A percentile compares a stretch with the other conserved stretches of the same genome.
Conservation (phyloP, 2,888 invertebrate species). For the Nemapogon koenigi region DNA sequence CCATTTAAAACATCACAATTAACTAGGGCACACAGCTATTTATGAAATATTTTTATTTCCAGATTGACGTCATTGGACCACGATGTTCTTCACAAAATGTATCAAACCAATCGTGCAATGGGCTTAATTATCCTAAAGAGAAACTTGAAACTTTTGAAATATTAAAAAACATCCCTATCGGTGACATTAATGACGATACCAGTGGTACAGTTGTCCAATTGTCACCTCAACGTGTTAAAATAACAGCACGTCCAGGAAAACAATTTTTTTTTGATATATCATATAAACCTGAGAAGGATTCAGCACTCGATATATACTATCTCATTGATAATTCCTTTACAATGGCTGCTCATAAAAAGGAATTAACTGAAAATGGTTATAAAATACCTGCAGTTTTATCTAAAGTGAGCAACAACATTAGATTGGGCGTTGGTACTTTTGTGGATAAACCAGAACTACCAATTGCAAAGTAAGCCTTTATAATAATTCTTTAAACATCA, state of each 20-base stretch:
- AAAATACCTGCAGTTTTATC: slow-evolving; percentile 34
- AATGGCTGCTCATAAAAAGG: slow-evolving; percentile 64
- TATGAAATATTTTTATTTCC: no score
- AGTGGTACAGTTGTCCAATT: slow-evolving; percentile 43
- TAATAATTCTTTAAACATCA: no score
- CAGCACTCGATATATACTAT: slow-evolving; percentile 84
- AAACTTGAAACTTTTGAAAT: neutral
- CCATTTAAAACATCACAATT: no score
- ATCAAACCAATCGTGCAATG: slow-evolving; percentile 25
- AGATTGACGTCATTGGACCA: slow-evolving; percentile 18
- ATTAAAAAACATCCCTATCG: slow-evolving; percentile 17
- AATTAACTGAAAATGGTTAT: slow-evolving; percentile 50
- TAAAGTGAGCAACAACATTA: slow-evolving; percentile 68
- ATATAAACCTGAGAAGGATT: slow-evolving; percentile 72
- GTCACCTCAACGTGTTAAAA: slow-evolving; percentile 56
- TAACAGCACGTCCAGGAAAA: slow-evolving; percentile 55
- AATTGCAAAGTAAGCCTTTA: slow-evolving; percentile 59
- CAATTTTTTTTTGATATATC: slow-evolving; percentile 37
- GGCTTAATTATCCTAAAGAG: slow-evolving; percentile 20
- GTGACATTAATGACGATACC: slow-evolving; percentile 9
- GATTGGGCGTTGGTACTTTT: slow-evolving; percentile 72
- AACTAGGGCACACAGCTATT: no score
- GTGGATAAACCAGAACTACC: slow-evolving; percentile 74
- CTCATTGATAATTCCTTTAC: slow-evolving; percentile 81
- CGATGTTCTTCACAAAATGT: slow-evolving; percentile 26